Percentiles rank a stretch among this genome's conserved stretches.
These are phyloP conservation scores for Pangasius sanitwongsei DNA, from an alignment of 2,797 vertebrate species.

Conservation along the genomic window DNA sequence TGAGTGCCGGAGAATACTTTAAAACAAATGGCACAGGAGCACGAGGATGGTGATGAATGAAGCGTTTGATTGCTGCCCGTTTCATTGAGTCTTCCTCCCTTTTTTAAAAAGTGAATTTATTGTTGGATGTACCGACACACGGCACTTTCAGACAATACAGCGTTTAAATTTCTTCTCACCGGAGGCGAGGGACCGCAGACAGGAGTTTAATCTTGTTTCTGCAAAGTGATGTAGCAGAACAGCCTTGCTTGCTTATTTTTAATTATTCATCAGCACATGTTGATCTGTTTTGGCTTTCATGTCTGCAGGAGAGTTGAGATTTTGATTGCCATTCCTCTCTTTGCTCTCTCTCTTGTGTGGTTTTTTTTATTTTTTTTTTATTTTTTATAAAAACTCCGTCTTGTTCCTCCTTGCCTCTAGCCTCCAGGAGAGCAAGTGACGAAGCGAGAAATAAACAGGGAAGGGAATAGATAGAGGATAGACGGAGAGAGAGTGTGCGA, in stretches of 20 bases:
- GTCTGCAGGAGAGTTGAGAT: conserved; percentile 3
- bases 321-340: conserved; percentile 27
- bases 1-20: not conserved
- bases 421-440: conserved; percentile 35
- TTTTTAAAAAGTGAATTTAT: not conserved
- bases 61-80: not conserved
- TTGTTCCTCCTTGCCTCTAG: conserved; percentile 35
- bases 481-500: conserved; percentile 31
- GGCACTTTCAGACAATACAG: not conserved
- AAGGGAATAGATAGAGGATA: conserved; percentile 30
- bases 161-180: not conserved
- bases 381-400: conserved; percentile 5
- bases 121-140: not conserved
- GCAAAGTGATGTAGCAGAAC: conserved; percentile 22
- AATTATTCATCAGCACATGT: conserved; percentile 16
- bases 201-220: conserved; percentile 38
- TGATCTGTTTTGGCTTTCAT: conserved; percentile 13
- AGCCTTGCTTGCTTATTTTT: conserved; percentile 21
- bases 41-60: not conserved
- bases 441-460: conserved; percentile 45
- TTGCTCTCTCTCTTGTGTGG: not conserved
- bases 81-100: not conserved
- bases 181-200: not conserved
- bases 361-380: not conserved
- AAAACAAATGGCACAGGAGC: conserved; percentile 6